Conservation (phyloP, 2,797 vertebrate genomes). For the Rhynchonycteris naso region DNA sequence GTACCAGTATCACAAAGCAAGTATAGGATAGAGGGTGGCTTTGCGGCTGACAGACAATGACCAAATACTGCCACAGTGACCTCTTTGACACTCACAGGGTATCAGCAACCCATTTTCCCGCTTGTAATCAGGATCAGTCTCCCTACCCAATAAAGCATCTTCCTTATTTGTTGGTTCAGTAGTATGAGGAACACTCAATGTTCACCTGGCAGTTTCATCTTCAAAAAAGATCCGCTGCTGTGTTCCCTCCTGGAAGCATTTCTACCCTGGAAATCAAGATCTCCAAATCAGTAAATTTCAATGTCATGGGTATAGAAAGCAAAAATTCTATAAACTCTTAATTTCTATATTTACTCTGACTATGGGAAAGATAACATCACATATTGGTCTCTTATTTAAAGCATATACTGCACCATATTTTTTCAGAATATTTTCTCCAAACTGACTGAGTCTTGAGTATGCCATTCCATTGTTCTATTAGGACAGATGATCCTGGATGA, state of each 20-base stretch:
- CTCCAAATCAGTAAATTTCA: neutral
- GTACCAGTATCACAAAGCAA: neutral
- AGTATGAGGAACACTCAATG: neutral
- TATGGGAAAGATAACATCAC: neutral
- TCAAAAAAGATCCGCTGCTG: neutral
- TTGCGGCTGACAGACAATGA: neutral
- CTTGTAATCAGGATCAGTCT: neutral
- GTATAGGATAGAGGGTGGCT: neutral
- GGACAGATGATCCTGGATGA: neutral
- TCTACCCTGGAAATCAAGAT: neutral
- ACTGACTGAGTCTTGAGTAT: neutral
- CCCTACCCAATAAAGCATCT: neutral
- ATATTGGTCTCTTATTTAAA: neutral
- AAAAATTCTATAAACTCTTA: neutral
- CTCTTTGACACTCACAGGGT: neutral
- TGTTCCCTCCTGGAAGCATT: neutral
- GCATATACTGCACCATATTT: neutral
- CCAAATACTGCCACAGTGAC: neutral
- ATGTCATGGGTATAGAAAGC: neutral
- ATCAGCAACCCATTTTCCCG: neutral
- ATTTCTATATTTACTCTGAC: neutral
- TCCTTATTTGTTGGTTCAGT: neutral
- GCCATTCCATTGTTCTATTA: neutral
- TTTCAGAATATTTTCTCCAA: neutral
- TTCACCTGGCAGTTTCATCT: neutral